Evolutionary conservation across 2,888 invertebrate species (phyloP), one percentile per base, ranked within the genome.

Genomic region (Copidosoma aretas): DNA sequence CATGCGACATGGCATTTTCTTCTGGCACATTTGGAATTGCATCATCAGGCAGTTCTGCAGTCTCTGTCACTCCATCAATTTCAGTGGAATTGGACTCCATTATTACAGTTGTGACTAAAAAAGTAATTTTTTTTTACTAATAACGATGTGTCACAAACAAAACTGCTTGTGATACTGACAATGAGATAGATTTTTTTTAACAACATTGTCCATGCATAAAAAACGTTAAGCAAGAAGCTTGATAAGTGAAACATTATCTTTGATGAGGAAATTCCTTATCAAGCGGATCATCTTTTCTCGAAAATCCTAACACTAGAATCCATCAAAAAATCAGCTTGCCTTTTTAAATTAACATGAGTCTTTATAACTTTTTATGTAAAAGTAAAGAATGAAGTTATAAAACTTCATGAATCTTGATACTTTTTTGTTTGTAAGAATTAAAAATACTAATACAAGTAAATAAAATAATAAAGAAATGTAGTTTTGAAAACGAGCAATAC

Each of bases 1-100:
- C 92, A 10, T 85, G 76, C 10, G 80, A 77, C 58, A 76, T 59
- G 8, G 70, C 68, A 25, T 59, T 53, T 2, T 73, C 73, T 4
- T 68, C 71, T 59, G 32, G 43, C 46, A 57, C 49, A 51, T 63
- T 60, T 53, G 57, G 58, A 24, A 54, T 21, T 19, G 12, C 17
- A 61, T 56, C 58, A 21, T 53, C 61, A 51, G 51, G 49, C 46
- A 54, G 12, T 12, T 53, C 17, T 10, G 17, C n/a, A 1, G 14
- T 54, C 4, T 69, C 67, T 15, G n/a, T 21, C 24, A 52, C 46
- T 3, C 68, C 56, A 54, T 60, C 60, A 62, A 64, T 64, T 49
- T n/a, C 46, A 1, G 46, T 46, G 12, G 54, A 8, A 49, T 64
- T 51, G 64, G 41, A 24, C 43, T 67, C 57, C 60, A 69, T 65